phyloP scores from a whole-genome alignment of 2,113 vertebrate genomes.

The Phalacrocorax brasilianus region DNA sequence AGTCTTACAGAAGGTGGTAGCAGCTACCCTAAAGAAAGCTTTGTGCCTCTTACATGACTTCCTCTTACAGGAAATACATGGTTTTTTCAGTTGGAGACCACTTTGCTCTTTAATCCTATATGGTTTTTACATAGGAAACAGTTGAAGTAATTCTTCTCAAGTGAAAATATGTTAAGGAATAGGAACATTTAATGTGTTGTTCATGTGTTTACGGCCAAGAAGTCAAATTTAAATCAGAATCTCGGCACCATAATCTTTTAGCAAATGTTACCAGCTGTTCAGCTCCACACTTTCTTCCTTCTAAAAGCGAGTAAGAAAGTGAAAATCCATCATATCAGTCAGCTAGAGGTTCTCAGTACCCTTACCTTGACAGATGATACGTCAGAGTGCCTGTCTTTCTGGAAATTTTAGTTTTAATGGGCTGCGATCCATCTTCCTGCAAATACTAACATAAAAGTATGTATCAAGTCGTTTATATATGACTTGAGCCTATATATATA shows the following conservation, averaged over 20 bases:
- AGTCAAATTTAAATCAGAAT: conserved; percentile 61
- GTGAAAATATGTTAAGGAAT: conserved; percentile 5
- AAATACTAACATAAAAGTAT: conserved; percentile 34
- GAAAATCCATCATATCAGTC: conserved; percentile 45
- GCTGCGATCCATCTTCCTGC: conserved; percentile 42
- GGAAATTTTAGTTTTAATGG: conserved; percentile 43
- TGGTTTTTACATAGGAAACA: background rate
- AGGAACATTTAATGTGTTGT: conserved; percentile 14
- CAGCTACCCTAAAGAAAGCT: conserved; percentile 41
- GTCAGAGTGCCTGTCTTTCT: conserved; percentile 9
- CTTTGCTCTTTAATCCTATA: background rate
- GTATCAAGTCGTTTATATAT: background rate
- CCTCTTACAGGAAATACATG: background rate
- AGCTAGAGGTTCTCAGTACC: background rate
- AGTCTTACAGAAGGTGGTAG: conserved; percentile 65
- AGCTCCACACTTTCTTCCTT: conserved; percentile 36
- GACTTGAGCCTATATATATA: background rate
- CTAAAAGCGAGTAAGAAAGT: conserved; percentile 32
- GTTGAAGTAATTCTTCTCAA: background rate
- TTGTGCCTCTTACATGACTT: background rate
- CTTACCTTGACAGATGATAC: conserved; percentile 56
- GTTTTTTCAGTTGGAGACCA: background rate
- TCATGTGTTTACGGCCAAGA: conserved; percentile 45
- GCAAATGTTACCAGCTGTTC: conserved; percentile 67
- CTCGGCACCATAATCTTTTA: conserved; percentile 48